Conservation (phyloP, 2,797 vertebrate species). For the Anisognathus igniventris region DNA sequence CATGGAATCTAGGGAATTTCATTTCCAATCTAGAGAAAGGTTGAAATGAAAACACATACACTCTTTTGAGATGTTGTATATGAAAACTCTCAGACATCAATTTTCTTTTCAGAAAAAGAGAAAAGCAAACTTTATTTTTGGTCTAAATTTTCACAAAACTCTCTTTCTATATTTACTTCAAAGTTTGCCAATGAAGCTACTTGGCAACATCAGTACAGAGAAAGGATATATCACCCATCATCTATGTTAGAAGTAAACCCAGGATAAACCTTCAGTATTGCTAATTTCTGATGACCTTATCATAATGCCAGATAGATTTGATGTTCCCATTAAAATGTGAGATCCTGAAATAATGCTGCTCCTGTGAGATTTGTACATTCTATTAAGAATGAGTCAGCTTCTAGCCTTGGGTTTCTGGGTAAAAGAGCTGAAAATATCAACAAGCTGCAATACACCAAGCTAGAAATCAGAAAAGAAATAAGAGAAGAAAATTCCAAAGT, state of each 20-base stretch:
- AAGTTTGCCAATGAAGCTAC: background rate
- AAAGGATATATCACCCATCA: background rate
- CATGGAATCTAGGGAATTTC: background rate
- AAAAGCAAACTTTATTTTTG: background rate
- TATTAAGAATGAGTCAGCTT: conserved; percentile 15
- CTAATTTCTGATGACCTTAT: background rate
- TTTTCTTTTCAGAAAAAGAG: background rate
- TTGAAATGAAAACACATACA: background rate
- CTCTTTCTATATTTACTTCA: background rate
- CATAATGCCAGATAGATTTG: background rate
- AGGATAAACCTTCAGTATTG: background rate
- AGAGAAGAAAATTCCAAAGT: background rate
- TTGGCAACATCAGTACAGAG: background rate
- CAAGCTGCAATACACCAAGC: background rate
- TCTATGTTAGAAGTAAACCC: background rate
- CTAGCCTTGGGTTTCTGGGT: background rate
- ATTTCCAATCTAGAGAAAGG: background rate
- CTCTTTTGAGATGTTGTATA: background rate
- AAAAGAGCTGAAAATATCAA: background rate
- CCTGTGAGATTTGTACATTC: background rate
- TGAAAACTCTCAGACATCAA: background rate
- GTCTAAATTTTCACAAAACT: background rate
- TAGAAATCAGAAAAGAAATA: background rate
- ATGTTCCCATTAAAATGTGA: background rate
- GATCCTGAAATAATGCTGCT: background rate